These are phyloP conservation scores for Nesogale talazaci DNA, from an alignment of 2,113 vertebrate genomes.

Conservation along the genomic window DNA sequence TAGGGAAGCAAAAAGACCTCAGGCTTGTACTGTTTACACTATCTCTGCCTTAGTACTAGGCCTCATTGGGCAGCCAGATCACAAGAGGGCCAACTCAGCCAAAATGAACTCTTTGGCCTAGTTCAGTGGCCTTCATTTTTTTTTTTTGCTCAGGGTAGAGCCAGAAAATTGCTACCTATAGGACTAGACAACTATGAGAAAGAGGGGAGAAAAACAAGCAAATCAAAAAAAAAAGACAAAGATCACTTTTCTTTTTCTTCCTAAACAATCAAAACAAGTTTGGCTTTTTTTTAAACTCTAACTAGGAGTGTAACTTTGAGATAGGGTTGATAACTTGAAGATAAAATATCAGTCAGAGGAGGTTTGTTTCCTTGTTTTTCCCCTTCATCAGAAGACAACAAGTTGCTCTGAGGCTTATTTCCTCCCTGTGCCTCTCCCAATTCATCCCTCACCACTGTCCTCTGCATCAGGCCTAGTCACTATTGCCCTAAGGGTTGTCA, in stretches of 20 bases:
- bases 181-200: conserved; percentile 37
- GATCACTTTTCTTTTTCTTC: conserved; percentile 78
- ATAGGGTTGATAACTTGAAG: background rate
- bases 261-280: conserved; percentile 80
- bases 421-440: background rate
- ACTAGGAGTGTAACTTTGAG: conserved; percentile 33
- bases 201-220: background rate
- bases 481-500: background rate
- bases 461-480: background rate
- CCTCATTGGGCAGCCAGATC: background rate
- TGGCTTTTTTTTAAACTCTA: conserved; percentile 53
- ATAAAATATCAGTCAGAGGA: conserved; percentile 11
- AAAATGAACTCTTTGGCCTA: conserved; percentile 14
- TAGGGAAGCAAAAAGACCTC: background rate
- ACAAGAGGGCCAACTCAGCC: background rate
- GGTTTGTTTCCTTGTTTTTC: background rate
- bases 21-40: background rate
- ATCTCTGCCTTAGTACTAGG: background rate
- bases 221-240: conserved; percentile 44
- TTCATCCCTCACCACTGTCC: background rate
- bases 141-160: background rate
- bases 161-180: conserved; percentile 55
- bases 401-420: conserved; percentile 3
- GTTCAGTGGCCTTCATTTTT: background rate
- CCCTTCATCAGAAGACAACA: background rate